These are phyloP conservation scores for Drosophila funebris DNA, from an alignment of 1,140 invertebrate genomes.

Conservation along the genomic window DNA sequence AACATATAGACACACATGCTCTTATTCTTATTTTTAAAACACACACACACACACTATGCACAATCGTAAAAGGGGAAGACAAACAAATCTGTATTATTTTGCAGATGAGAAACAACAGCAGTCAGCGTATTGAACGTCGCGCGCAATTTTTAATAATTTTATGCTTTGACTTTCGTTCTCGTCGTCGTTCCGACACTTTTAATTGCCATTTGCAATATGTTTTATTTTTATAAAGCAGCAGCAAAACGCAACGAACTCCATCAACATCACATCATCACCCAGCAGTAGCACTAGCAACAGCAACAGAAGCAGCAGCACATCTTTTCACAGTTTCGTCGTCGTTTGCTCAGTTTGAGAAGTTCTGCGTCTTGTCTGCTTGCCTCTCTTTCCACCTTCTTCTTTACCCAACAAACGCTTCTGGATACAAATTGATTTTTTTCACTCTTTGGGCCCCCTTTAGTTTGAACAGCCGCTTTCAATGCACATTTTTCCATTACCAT, in stretches of 20 bases:
- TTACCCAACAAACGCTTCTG: constrained; percentile 41
- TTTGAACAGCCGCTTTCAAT: background rate
- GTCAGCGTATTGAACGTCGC: constrained; percentile 8
- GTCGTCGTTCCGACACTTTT: constrained; percentile 12
- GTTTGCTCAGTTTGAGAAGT: constrained; percentile 22
- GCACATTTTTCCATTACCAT: constrained; percentile 16
- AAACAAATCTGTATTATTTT: constrained; percentile 39
- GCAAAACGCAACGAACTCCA: constrained; percentile 27
- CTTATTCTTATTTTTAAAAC: constrained; percentile 53
- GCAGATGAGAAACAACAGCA: constrained; percentile 9
- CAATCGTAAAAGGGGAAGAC: constrained; percentile 3
- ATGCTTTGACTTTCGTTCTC: constrained; percentile 13
- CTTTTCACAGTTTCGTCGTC: constrained; percentile 41
- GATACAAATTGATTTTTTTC: constrained; percentile 73
- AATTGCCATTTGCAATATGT: constrained; percentile 52
- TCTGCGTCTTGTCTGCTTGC: constrained; percentile 32
- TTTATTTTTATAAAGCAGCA: constrained; percentile 49
- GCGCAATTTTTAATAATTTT: constrained; percentile 40
- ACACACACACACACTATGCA: background rate
- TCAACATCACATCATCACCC: constrained; percentile 34
- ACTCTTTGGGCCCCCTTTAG: constrained; percentile 33
- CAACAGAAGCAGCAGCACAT: constrained; percentile 15
- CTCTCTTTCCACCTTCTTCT: constrained; percentile 35
- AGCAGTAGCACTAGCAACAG: constrained; percentile 15
- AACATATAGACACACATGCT: constrained; percentile 15